Conservation (phyloP, 2,888 invertebrate species). For the Drosophila villosipedis region DNA sequence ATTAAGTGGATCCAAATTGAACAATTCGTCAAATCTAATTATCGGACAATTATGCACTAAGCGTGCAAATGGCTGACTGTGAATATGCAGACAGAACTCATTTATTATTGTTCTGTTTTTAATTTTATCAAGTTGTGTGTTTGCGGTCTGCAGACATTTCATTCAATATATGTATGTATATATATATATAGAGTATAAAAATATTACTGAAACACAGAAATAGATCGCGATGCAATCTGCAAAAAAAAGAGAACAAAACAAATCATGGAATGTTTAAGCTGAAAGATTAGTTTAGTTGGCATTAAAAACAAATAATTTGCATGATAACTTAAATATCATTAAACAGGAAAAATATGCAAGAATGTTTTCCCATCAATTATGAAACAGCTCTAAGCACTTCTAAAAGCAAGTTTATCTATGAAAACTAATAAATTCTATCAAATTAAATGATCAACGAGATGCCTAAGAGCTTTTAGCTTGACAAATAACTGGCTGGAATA, state of each 20-base stretch:
- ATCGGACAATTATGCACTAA: conserved; percentile 39
- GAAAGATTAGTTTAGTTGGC: background rate
- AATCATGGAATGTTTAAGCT: background rate
- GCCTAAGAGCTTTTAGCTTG: conserved; percentile 10
- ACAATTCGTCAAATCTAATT: conserved; percentile 40
- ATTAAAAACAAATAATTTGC: background rate
- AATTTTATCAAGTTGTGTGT: background rate
- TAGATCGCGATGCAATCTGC: background rate
- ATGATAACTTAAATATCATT: background rate
- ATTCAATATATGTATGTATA: background rate
- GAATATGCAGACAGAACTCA: conserved; percentile 7
- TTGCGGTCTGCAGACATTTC: background rate
- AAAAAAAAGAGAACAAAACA: background rate
- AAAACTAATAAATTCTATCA: background rate
- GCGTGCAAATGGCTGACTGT: background rate
- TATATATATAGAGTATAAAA: too few species aligned
- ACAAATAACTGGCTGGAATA: background rate
- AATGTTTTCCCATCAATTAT: background rate
- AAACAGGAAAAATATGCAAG: background rate
- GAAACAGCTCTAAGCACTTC: background rate
- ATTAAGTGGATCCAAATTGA: conserved; percentile 33
- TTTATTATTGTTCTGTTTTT: background rate
- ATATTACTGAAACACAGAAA: background rate
- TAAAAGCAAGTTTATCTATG: background rate
- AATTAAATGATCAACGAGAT: conserved; percentile 1